Evolutionary conservation across 1,140 invertebrate species (phyloP), one percentile per base, ranked within the genome.

Genomic region (Halesus radiatus): DNA sequence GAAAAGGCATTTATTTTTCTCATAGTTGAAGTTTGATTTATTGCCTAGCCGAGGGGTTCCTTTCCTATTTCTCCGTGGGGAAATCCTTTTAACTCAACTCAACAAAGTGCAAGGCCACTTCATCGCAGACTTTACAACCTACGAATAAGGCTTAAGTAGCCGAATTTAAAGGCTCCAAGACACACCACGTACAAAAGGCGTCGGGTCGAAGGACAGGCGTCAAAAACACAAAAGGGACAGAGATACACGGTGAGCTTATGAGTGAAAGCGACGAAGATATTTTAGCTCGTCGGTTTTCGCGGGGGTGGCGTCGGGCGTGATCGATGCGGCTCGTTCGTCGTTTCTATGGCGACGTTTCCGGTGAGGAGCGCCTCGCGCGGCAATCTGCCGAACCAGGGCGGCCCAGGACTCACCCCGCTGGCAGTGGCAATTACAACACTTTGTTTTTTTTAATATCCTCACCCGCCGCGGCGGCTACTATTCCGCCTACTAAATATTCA

Each of bases 311-410:
- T 45, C 29, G 68, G 66, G 45, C 37, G 54, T 79, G 78, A 81
- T 81, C 76, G 76, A 79, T 78, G 76, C 80, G 76, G 72, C 80
- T 70, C 80, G 75, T 54, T 76, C 79, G 80, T 60, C 73, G 81
- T 84, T 76, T 58, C 81, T 70, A 84, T 82, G 81, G 79, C 70
- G 73, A 80, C 80, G 64, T 78, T 81, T 80, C 80, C 82, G 82
- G 82, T 53, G 50, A 62, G 64, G 29, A 64, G 45, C 72, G 73
- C 53, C 78, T 37, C 70, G 58, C 76, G 62, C 81, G 58, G 73
- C 58, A 56, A 78, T 66, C 78, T 75, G 70, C 37, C 58, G 70
- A 74, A 60, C 58, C 45, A 52, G 8, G 76, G 45, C 52, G 56
- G 62, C 23, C 68, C 62, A 20, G 68, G 52, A 70, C 29, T 54